Percentiles rank a stretch among this genome's conserved stretches.
Evolutionary conservation across 1,140 invertebrate genomes (phyloP).

Genomic region (Papilio dardanus): DNA sequence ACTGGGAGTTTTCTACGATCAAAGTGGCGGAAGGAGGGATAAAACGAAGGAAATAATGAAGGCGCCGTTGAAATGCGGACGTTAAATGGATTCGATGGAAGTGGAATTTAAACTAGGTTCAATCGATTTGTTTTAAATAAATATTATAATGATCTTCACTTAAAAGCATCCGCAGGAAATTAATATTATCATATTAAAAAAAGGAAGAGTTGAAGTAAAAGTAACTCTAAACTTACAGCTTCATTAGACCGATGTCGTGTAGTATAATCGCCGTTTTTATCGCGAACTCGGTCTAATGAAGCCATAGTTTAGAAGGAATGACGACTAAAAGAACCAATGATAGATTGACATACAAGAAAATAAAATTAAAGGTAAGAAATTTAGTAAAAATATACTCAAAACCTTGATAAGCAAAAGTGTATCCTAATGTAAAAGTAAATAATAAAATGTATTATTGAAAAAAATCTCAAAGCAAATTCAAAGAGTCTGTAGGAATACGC

Average conservation of each 20-base stretch:
- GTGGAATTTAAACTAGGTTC: constrained; percentile 32
- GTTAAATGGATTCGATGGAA: constrained; percentile 35
- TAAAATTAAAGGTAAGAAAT: background rate
- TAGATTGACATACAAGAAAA: background rate
- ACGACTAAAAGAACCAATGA: too few relatives aligned
- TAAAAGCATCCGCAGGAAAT: background rate
- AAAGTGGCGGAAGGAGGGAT: constrained; percentile 36
- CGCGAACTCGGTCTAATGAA: too few relatives aligned
- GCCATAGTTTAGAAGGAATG: too few relatives aligned
- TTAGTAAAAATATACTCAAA: background rate
- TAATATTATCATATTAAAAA: too few relatives aligned
- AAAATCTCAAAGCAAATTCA: constrained; percentile 17
- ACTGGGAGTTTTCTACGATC: constrained; percentile 36
- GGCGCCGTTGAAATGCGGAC: constrained; percentile 36
- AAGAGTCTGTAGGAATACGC: constrained; percentile 15
- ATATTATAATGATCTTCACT: background rate
- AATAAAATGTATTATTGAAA: background rate
- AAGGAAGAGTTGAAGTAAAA: too few relatives aligned
- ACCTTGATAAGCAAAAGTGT: background rate
- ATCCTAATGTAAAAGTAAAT: background rate
- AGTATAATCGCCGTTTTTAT: too few relatives aligned
- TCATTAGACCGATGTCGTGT: too few relatives aligned
- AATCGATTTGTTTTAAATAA: constrained; percentile 25
- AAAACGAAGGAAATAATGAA: constrained; percentile 39
- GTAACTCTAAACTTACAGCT: too few relatives aligned